Evolutionary conservation across 2,797 vertebrate genomes (phyloP).

Genomic region (Halcyon leucocephala): DNA sequence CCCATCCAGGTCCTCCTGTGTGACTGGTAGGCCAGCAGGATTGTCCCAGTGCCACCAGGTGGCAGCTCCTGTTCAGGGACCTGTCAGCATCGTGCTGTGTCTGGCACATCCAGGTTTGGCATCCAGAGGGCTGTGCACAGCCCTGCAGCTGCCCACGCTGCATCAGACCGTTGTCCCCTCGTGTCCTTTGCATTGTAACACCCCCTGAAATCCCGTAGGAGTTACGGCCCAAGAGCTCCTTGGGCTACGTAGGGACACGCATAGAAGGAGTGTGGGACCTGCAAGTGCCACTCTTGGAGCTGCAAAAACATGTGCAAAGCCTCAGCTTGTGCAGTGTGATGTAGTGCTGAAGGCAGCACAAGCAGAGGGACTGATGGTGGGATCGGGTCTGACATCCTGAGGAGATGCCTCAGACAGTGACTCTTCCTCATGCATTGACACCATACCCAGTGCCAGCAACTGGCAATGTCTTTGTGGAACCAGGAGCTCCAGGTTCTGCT

Average conservation of each 20-base stretch:
- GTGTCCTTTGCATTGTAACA: fast-evolving
- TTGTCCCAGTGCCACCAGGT: constrained; percentile 30
- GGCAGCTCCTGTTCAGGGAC: constrained; percentile 25
- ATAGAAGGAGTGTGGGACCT: neutral
- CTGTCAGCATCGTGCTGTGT: fast-evolving
- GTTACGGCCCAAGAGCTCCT: neutral
- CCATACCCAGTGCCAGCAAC: fast-evolving
- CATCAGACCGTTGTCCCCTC: fast-evolving
- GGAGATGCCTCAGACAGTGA: neutral
- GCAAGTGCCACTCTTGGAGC: neutral
- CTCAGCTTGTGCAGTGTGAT: fast-evolving
- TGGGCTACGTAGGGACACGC: fast-evolving
- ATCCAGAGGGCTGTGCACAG: neutral
- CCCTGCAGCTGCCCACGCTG: neutral
- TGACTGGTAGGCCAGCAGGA: neutral
- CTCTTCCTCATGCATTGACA: fast-evolving
- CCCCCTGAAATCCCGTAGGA: neutral
- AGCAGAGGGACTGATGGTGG: neutral
- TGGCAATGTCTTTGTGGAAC: neutral
- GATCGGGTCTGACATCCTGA: neutral
- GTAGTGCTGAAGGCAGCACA: neutral
- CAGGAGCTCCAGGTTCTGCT: neutral
- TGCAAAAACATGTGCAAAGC: neutral
- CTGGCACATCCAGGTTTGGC: neutral
- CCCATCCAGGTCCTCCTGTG: neutral